These are phyloP conservation scores for Brienomyrus longianalis DNA, from an alignment of 2,113 vertebrate species.

Conservation along the genomic window DNA sequence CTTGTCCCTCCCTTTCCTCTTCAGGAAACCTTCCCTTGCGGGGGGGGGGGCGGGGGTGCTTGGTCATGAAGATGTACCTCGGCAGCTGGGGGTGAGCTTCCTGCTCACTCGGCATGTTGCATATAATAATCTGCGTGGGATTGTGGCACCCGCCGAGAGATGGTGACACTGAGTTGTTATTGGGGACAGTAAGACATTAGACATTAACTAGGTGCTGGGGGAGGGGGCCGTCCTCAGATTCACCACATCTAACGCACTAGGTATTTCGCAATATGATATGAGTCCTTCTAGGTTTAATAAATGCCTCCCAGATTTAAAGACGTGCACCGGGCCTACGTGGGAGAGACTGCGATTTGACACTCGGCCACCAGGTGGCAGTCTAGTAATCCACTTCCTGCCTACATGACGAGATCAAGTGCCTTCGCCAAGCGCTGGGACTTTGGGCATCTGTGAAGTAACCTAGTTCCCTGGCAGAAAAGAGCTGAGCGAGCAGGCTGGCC, in stretches of 20 bases:
- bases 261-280: not conserved
- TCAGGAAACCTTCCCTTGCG: not conserved
- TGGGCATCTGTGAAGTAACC: conserved; percentile 55
- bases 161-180: not conserved
- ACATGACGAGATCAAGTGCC: conserved; percentile 34
- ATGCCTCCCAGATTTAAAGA: conserved; percentile 41
- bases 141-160: not conserved
- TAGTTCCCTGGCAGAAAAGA: conserved; percentile 38
- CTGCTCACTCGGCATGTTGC: not conserved
- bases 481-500: conserved; percentile 51
- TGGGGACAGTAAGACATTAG: not conserved
- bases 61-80: no score
- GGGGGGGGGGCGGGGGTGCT: not conserved
- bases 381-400: conserved; percentile 50
- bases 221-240: not conserved
- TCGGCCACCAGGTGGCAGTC: conserved; percentile 64
- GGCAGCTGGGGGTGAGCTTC: not conserved
- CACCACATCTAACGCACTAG: not conserved
- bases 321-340: conserved; percentile 26
- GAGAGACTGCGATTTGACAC: not conserved
- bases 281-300: conserved; percentile 43
- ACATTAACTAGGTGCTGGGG: not conserved
- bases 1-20: not conserved
- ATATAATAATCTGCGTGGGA: not conserved
- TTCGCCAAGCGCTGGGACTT: conserved; percentile 53